phyloP scores from a whole-genome alignment of 2,113 vertebrate genomes.

The Atrichornis clamosus region DNA sequence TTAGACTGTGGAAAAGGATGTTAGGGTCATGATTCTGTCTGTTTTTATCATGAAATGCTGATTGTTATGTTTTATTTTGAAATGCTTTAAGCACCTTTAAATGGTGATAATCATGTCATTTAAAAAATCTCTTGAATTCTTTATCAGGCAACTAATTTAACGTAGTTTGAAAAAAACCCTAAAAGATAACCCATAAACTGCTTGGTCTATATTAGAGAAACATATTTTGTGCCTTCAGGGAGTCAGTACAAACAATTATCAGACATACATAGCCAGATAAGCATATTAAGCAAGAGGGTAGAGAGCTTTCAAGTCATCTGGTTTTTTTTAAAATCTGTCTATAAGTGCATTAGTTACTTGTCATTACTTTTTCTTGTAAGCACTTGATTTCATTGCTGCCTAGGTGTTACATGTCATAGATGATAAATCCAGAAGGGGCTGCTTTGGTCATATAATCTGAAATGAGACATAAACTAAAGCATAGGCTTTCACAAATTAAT shows the following conservation, averaged over 20 bases:
- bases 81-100: background rate
- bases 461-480: constrained; percentile 19
- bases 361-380: constrained; percentile 35
- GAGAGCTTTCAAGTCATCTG: background rate
- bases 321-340: background rate
- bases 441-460: background rate
- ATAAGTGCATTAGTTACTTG: constrained; percentile 23
- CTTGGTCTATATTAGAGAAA: background rate
- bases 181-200: background rate
- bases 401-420: constrained; percentile 16
- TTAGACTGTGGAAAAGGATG: background rate
- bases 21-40: background rate
- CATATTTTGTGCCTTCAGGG: background rate
- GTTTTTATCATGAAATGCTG: background rate
- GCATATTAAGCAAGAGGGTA: background rate
- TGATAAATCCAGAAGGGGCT: constrained; percentile 23
- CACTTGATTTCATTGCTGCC: constrained; percentile 29
- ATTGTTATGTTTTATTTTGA: background rate
- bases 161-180: background rate
- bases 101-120: background rate
- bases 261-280: background rate
- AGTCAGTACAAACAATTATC: background rate
- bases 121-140: background rate
- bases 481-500: constrained; percentile 19
- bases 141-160: background rate